Conservation (phyloP, 92 coral and sea anemone genomes). For the Bergia puertoricense region DNA sequence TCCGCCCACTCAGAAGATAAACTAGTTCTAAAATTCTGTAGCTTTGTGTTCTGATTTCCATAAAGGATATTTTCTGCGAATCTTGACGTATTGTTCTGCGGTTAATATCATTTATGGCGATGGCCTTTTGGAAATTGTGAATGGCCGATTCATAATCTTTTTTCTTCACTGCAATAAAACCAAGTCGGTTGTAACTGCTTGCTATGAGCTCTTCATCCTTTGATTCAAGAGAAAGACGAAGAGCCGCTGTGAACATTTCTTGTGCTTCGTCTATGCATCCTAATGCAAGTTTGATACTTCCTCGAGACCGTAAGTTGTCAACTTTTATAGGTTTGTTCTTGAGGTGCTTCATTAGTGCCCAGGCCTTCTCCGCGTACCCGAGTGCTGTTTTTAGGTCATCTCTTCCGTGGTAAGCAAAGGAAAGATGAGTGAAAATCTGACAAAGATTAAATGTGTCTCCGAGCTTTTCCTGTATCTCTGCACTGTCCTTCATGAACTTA, state of each 20-base stretch:
- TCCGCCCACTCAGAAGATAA: neutral
- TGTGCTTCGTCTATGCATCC: neutral
- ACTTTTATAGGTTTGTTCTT: slow-evolving; percentile 1
- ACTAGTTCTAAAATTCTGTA: slow-evolving; percentile 13
- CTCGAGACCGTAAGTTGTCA: neutral
- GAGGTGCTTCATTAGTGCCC: neutral
- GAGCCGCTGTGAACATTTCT: slow-evolving; percentile 7
- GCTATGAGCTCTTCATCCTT: slow-evolving; percentile 8
- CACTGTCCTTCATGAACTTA: neutral
- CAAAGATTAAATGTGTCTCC: neutral
- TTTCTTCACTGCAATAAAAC: neutral
- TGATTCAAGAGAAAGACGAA: slow-evolving; percentile 10
- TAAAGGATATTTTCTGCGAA: slow-evolving; percentile 13
- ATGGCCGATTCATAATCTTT: slow-evolving; percentile 17
- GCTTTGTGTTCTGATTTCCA: neutral
- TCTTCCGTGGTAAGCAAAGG: neutral
- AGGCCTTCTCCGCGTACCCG: slow-evolving; percentile 1
- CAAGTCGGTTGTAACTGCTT: slow-evolving; percentile 21
- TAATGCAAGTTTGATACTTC: slow-evolving; percentile 5
- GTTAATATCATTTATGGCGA: neutral
- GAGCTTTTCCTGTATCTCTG: neutral
- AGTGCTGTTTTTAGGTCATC: slow-evolving; percentile 16
- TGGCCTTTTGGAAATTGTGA: neutral
- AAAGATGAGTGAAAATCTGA: neutral
- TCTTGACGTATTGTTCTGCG: slow-evolving; percentile 4